These are phyloP conservation scores for Octomys mimax DNA, from an alignment of 2,797 vertebrate species.

Conservation along the genomic window DNA sequence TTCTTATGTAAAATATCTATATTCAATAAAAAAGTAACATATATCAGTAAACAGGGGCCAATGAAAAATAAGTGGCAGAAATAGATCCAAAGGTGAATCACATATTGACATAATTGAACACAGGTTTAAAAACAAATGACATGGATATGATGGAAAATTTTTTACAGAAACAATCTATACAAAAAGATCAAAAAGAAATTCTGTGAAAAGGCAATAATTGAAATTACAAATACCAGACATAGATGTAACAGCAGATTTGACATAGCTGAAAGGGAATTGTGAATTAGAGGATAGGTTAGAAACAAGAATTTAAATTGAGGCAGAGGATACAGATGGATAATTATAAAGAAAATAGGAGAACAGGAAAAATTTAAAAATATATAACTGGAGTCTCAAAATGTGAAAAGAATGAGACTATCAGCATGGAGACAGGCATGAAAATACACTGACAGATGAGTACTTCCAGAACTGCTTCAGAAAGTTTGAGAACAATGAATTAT, in stretches of 20 bases:
- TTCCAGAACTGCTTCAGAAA: neutral
- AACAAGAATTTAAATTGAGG: neutral
- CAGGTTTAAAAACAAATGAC: conserved; percentile 6
- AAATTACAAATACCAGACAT: neutral
- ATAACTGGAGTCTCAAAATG: neutral
- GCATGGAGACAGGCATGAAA: neutral
- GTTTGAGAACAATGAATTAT: neutral
- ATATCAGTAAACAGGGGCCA: neutral
- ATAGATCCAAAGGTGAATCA: neutral
- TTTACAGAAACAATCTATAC: neutral
- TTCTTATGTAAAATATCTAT: neutral
- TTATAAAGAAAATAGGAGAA: neutral
- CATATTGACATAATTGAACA: neutral
- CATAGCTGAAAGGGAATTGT: neutral
- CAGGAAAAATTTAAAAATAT: neutral
- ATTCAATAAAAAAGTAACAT: neutral
- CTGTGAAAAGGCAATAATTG: neutral
- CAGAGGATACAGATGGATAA: neutral
- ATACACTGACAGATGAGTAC: neutral
- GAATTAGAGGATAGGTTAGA: neutral
- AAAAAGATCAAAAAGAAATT: neutral
- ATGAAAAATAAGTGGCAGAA: neutral
- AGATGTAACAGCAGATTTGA: neutral
- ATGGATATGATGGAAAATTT: neutral
- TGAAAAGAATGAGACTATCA: neutral